A percentile compares a stretch with the other conserved stretches of the same genome.
These are phyloP conservation scores for Melanotus villosus DNA, from an alignment of 2,888 invertebrate species.

Conservation along the genomic window DNA sequence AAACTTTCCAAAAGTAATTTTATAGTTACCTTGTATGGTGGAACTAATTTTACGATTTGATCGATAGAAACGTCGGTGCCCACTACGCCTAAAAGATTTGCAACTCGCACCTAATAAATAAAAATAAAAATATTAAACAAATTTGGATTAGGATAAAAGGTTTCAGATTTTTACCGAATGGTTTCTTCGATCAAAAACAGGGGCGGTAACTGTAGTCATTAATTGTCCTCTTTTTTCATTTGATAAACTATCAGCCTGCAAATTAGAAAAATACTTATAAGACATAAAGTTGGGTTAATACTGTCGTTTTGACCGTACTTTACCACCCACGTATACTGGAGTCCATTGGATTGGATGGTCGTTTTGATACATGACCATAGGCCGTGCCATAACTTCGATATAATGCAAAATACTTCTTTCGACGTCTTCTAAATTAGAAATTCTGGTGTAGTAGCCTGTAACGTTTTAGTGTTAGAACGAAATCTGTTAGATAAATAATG, in stretches of 20 bases:
- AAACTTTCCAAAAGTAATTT: neutral
- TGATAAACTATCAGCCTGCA: conserved; percentile 78
- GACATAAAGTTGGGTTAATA: neutral
- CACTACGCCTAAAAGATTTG: conserved; percentile 95
- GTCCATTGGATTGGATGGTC: conserved; percentile 97
- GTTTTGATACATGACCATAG: conserved; percentile 94
- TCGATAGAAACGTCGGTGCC: conserved; percentile 97
- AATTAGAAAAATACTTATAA: conserved; percentile 43
- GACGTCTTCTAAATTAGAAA: conserved; percentile 90
- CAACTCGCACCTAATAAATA: conserved; percentile 86
- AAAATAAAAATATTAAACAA: conserved; percentile 47
- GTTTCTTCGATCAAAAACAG: conserved; percentile 94
- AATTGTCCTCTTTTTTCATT: conserved; percentile 83
- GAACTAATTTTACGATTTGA: conserved; percentile 95
- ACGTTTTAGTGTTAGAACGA: conserved; percentile 14
- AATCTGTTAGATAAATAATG: neutral
- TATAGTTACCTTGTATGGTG: conserved; percentile 86
- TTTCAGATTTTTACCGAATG: conserved; percentile 77
- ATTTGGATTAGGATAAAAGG: neutral
- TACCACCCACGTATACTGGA: conserved; percentile 88
- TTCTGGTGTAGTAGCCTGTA: conserved; percentile 90
- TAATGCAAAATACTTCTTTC: conserved; percentile 94
- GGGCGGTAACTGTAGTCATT: conserved; percentile 94
- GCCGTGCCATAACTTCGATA: conserved; percentile 94
- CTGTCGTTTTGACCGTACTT: conserved; percentile 70